Percentiles rank a stretch among this genome's conserved stretches.
phyloP scores from a whole-genome alignment of 1,140 invertebrate genomes.

The Triops cancriformis region DNA sequence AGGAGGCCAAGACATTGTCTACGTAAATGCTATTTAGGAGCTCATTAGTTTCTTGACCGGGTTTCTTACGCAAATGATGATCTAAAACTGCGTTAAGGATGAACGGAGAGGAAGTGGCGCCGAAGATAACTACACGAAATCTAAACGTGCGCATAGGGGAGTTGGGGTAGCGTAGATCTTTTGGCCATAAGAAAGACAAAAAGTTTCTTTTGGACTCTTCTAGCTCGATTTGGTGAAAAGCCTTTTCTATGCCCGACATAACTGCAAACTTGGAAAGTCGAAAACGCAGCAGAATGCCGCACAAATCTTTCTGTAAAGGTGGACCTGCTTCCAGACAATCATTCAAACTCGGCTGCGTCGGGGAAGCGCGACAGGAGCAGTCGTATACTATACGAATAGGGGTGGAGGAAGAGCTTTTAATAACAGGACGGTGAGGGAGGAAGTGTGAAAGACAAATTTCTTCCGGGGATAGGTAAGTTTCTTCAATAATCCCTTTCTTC shows the following conservation, averaged over 20 bases:
- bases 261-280: too few species aligned
- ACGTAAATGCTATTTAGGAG: conserved; percentile 16
- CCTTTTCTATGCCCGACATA: too few species aligned
- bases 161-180: neutral
- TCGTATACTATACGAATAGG: conserved; percentile 33
- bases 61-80: neutral
- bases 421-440: too few species aligned
- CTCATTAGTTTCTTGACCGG: neutral
- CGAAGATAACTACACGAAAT: conserved; percentile 18
- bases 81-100: conserved; percentile 2
- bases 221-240: conserved; percentile 10
- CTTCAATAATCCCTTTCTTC: neutral
- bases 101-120: conserved; percentile 21
- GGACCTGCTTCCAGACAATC: too few species aligned
- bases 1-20: conserved; percentile 10
- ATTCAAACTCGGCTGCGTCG: too few species aligned
- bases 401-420: conserved; percentile 28
- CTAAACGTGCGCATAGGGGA: too few species aligned
- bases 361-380: conserved; percentile 29
- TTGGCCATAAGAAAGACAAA: conserved; percentile 1
- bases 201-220: too few species aligned
- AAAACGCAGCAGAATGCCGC: too few species aligned
- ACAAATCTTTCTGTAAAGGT: too few species aligned
- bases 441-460: conserved; percentile 25
- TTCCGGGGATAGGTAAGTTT: neutral